Base-by-base conservation (phyloP, 2,888 invertebrate species). In the Limnephilus lunatus region DNA sequence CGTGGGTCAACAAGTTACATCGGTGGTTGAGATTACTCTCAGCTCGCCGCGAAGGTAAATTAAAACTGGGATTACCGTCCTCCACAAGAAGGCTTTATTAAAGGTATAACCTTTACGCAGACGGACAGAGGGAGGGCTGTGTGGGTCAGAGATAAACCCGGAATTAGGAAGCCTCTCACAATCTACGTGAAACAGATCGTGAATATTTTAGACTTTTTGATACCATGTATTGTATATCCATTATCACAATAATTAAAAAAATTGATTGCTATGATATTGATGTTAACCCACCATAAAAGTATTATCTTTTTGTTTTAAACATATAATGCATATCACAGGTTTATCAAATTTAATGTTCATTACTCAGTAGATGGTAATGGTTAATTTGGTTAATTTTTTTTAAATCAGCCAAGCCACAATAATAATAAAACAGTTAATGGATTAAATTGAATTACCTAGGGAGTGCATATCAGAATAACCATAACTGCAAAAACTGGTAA, bases 101-200 rank as follows among this genome's bases (percentile, higher is more conserved):
- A 86, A 86, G 86, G 86, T 39, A 85, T 19, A 44, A 86, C 86
- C 44, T 86, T 44, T 30, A 35, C 48, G 30, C 83, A 83, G 86
- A 86, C 86, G 48, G 35, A 48, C 87, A 44, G 87, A 87, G 48
- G 48, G 80, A 88, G 39, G 88, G 81, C 80, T 89, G 53, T 80
- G 88, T 81, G 32, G 86, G 88, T 89, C 88, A 25, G 80, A 89
- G 88, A 89, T 89, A 89, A 89, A 80, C 88, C 80, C 9, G 88
- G 88, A 89, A 80, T 89, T 80, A 89, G 31, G 15, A 68, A 80
- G 39, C 31, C 88, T 39, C 80, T 89, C 39, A 44, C 88, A 89
- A 89, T 89, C 88, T 89, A 32, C 88, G 88, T 89, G 88, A 89
- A 89, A 81, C 88, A 89, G 88, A 89, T 81, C 88, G 88, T 89